phyloP scores from a whole-genome alignment of 2,888 invertebrate species.

The Pristionchus japonicus region DNA sequence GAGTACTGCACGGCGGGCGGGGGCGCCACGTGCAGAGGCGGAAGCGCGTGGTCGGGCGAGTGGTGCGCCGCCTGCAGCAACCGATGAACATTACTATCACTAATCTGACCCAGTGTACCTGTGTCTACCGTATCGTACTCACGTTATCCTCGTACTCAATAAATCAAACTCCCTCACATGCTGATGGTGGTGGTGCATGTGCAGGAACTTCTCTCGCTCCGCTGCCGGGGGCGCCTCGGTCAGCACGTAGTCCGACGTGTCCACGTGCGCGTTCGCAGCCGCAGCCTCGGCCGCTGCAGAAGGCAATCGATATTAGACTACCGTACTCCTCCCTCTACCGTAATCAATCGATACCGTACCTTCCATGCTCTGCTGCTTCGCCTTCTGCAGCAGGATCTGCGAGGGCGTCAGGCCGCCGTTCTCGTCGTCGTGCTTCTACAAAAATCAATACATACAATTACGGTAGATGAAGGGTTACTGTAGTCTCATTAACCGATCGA shows the following conservation, averaged over 20 bases:
- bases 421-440: background rate
- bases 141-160: too few species aligned
- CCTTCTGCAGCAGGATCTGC: slow-evolving; percentile 16
- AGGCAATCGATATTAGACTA: background rate
- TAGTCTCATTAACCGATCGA: background rate
- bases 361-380: slow-evolving; percentile 36
- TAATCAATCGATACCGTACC: too few species aligned
- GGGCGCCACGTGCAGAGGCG: background rate
- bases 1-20: background rate
- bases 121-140: too few species aligned
- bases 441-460: background rate
- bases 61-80: background rate
- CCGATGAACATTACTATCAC: background rate
- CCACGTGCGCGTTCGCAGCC: background rate
- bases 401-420: slow-evolving; percentile 42
- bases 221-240: background rate
- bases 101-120: too few species aligned
- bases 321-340: background rate
- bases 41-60: background rate
- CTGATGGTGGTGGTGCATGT: background rate
- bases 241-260: slow-evolving; percentile 42
- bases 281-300: background rate
- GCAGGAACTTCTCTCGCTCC: background rate
- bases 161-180: too few species aligned
- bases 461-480: background rate